These are phyloP conservation scores for Macrosoma leucophasiata DNA, from an alignment of 2,888 invertebrate species.

Conservation along the genomic window DNA sequence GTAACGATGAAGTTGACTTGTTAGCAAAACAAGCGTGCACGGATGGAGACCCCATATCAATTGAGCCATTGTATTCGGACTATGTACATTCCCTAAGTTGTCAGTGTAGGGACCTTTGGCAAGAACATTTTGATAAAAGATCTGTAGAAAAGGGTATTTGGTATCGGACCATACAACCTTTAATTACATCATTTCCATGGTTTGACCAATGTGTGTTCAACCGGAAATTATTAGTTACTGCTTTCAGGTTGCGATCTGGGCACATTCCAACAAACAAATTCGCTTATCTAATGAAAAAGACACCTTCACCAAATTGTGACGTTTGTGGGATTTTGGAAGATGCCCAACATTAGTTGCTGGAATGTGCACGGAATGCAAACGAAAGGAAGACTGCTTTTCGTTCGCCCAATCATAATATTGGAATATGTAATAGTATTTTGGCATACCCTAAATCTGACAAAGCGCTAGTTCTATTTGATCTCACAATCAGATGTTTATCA, in stretches of 20 bases:
- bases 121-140: conserved; percentile 1
- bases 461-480: no score
- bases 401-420: no score
- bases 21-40: conserved; percentile 3
- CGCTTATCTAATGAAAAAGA: conserved; percentile 4
- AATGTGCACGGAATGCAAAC: conserved; percentile 4
- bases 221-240: background rate
- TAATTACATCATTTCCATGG: background rate
- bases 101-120: background rate
- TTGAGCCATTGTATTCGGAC: background rate
- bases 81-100: background rate
- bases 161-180: conserved; percentile 3
- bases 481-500: no score
- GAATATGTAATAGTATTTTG: no score
- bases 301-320: conserved; percentile 1
- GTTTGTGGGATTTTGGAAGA: no score
- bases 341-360: conserved; percentile 3
- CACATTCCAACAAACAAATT: conserved; percentile 9
- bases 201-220: background rate
- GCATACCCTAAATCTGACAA: no score
- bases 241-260: conserved; percentile 4
- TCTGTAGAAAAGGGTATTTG: conserved; percentile 1
- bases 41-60: background rate
- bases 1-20: conserved; percentile 11
- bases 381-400: no score